Evolutionary conservation across 2,888 invertebrate species (phyloP), one percentile per base, ranked within the genome.

Genomic region (Drosophila planitibia): DNA sequence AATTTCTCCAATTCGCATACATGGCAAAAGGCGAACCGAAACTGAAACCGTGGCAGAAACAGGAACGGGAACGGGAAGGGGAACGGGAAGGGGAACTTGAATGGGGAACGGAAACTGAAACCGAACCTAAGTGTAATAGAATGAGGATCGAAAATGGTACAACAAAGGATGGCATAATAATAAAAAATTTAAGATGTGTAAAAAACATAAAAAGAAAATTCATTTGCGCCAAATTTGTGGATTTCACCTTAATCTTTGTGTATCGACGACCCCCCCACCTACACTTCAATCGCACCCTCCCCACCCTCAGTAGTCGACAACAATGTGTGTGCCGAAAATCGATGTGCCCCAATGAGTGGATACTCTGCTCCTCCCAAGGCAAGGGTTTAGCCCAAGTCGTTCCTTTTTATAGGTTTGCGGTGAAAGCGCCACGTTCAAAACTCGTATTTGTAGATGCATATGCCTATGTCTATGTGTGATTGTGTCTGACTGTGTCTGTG

Each of bases 181-280:
- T 86, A 85, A 89, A 90, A 88, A 86, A 86, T 86, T 82, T 86
- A 87, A 89, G 90, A 89, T 88, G 90, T 88, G 90, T 90, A 83
- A 83, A 80, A 90, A 84, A 88, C 90, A 90, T 85, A 88, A 91
- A 86, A 91, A 82, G 88, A 88, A 89, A 85, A 90, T 88, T 86
- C 88, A 89, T 90, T 86, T 85, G 85, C 83, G 91, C 85, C 91
- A 85, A 90, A 91, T 90, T 91, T 90, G 91, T 85, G 89, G 90
- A 82, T 91, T 91, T 81, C 79, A 85, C 81, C 87, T 85, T 89
- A 87, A 90, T 87, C 89, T 83, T 88, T 85, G 81, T 57, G 60
- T 35, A 22, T 41, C 25, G 47, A 4, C 47, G 25, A 16, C 47
- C 28, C 12, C 16, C 49, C 22, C 35, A 10, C 14, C 30, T 25